Base-by-base conservation (phyloP, 1,140 invertebrate species). In the Chrysoperla carnea region DNA sequence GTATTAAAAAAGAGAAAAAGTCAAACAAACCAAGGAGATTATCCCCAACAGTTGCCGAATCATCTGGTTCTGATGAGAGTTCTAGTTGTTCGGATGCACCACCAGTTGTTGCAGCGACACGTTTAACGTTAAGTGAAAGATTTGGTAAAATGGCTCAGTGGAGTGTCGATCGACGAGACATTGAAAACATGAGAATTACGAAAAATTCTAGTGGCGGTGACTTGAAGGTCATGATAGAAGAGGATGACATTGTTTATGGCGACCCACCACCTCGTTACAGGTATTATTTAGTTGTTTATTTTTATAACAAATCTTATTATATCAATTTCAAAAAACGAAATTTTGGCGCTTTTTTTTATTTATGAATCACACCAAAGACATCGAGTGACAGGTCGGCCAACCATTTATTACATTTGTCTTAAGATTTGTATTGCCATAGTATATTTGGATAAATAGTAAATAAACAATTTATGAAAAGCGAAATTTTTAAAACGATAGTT, bases 121-220 rank as follows among this genome's bases (percentile, higher is more conserved):
- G 75, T 31, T 57, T 84, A 48, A 82, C 79, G 8, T 62, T 85
- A 12, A 83, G 79, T 2, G 81, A 85, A 58, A 68, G 86, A 23
- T 89, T 89, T 63, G 84, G 84, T 46, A 87, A 87, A 67, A 85
- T 90, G 74, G 84, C 84, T 35, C 84, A 90, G 53, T 85, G 84
- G 79, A 77, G 71, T 43, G 78, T 82, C 4, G 84, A 86, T 63
- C 70, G 73, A 47, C 63, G 84, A 44, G 81, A 84, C 41, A 73
- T 82, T 52, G 78, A 84, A 58, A 88, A 86, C 54, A 81, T 89
- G 76, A 68, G 80, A 29, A 86, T 89, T 41, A 87, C 84, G 31
- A 79, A 83, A 50, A 75, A 78, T 47, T 61, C 66, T 28, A 56
- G 59, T 12, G 72, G 75, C 42, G 74, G 72, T 38, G 72, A 74